Percentiles rank a stretch among this genome's conserved stretches.
phyloP scores from a whole-genome alignment of 2,113 vertebrate species.

The Chloropsis hardwickii region DNA sequence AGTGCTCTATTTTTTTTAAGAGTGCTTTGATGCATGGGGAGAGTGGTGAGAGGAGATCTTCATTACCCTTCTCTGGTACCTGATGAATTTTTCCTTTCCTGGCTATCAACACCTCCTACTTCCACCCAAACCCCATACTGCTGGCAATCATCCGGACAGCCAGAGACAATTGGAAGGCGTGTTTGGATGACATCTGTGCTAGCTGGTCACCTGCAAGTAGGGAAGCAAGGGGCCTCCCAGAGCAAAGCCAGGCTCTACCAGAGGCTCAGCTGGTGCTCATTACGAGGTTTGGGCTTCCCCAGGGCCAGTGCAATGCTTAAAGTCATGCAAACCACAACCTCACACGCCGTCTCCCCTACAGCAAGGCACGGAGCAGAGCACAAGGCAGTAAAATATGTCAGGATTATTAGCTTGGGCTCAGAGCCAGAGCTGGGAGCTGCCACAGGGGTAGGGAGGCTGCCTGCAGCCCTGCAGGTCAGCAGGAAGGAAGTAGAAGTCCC shows the following conservation, averaged over 20 bases:
- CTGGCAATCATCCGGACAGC: neutral
- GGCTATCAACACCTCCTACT: slow-evolving; percentile 38
- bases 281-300: neutral
- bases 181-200: neutral
- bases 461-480: slow-evolving; percentile 19
- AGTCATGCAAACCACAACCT: slow-evolving; percentile 1
- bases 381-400: slow-evolving; percentile 13
- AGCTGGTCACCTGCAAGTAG: neutral
- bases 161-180: neutral
- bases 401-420: slow-evolving; percentile 35
- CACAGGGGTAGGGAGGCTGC: slow-evolving; percentile 10
- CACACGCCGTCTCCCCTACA: neutral
- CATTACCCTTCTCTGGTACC: slow-evolving; percentile 11
- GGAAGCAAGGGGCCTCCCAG: neutral
- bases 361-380: neutral
- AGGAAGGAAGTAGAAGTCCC: slow-evolving; percentile 42
- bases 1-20: slow-evolving; percentile 4
- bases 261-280: neutral
- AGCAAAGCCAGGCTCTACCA: neutral
- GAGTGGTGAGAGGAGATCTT: slow-evolving; percentile 29
- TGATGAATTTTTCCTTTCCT: slow-evolving; percentile 18
- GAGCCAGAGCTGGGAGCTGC: slow-evolving; percentile 37
- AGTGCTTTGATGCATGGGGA: slow-evolving; percentile 35
- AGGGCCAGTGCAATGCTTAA: neutral
- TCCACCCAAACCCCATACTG: neutral